Evolutionary conservation across 92 coral and sea anemone species (phyloP).

Genomic region (Actinostola sp.): DNA sequence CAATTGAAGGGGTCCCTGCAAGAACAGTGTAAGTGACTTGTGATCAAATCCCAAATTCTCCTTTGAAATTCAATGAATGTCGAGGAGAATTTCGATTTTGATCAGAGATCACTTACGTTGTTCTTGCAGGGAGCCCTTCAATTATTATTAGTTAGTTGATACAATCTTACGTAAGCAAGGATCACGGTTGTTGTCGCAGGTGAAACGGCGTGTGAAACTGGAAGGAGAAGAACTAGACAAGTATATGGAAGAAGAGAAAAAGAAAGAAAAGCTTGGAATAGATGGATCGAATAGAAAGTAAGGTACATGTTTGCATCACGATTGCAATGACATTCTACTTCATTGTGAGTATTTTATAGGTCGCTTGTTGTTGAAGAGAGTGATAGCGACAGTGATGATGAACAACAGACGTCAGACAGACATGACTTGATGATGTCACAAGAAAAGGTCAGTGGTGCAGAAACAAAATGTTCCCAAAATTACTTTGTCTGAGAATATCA

Average conservation of each 20-base stretch:
- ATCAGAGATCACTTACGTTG: too few relatives aligned
- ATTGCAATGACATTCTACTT: too few relatives aligned
- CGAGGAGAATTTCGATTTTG: too few relatives aligned
- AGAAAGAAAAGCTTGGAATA: constrained; percentile 71
- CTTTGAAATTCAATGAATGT: too few relatives aligned
- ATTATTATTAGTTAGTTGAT: too few relatives aligned
- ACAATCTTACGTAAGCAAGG: not conserved
- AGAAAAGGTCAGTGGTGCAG: constrained; percentile 84
- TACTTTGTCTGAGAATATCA: not conserved
- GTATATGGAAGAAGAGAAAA: constrained; percentile 82
- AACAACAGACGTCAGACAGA: constrained; percentile 71
- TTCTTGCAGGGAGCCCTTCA: too few relatives aligned
- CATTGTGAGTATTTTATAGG: too few relatives aligned
- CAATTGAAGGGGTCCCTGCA: too few relatives aligned
- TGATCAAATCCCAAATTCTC: too few relatives aligned
- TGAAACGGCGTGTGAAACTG: constrained; percentile 78
- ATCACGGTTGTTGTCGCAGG: constrained; percentile 37
- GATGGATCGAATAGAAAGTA: constrained; percentile 73
- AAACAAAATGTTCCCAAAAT: not conserved
- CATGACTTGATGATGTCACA: constrained; percentile 98
- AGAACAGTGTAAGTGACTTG: too few relatives aligned
- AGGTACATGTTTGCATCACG: not conserved
- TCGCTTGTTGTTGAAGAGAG: constrained; percentile 64
- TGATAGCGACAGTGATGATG: constrained; percentile 93
- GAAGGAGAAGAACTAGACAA: constrained; percentile 90